These are phyloP conservation scores for Meles meles DNA, from an alignment of 2,113 vertebrate genomes.

Conservation along the genomic window DNA sequence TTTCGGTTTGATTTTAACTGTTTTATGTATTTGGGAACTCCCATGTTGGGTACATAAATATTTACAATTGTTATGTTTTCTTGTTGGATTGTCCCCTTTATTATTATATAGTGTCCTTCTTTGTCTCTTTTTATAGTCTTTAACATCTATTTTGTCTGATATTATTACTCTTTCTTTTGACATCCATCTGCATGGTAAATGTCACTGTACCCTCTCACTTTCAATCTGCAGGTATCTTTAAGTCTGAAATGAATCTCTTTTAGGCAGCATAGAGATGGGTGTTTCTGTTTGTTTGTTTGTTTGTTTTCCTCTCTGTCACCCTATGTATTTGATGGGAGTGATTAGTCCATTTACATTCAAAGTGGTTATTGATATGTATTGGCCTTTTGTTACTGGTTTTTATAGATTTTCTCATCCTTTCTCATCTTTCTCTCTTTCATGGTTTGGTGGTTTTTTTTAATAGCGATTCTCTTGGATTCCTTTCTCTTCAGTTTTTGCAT, in stretches of 20 bases:
- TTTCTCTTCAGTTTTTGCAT: background rate
- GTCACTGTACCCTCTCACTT: background rate
- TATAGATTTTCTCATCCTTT: background rate
- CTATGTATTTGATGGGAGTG: background rate
- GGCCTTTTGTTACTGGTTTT: background rate
- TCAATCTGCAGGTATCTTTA: background rate
- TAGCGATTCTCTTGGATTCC: background rate
- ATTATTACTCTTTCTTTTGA: background rate
- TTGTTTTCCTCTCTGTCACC: background rate
- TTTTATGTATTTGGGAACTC: background rate
- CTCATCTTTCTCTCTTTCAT: background rate
- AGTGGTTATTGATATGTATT: background rate
- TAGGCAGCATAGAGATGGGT: background rate
- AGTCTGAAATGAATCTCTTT: background rate
- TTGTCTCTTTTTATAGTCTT: background rate
- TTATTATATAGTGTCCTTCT: background rate
- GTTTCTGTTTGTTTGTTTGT: background rate
- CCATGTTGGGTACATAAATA: background rate
- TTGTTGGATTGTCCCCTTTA: background rate
- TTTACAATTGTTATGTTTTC: background rate
- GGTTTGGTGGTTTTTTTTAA: background rate
- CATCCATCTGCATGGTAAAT: background rate
- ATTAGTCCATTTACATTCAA: background rate
- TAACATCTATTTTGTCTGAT: background rate
- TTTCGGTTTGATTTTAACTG: background rate